Conservation (phyloP, 2,888 invertebrate species). For the Agapostemon virescens region DNA sequence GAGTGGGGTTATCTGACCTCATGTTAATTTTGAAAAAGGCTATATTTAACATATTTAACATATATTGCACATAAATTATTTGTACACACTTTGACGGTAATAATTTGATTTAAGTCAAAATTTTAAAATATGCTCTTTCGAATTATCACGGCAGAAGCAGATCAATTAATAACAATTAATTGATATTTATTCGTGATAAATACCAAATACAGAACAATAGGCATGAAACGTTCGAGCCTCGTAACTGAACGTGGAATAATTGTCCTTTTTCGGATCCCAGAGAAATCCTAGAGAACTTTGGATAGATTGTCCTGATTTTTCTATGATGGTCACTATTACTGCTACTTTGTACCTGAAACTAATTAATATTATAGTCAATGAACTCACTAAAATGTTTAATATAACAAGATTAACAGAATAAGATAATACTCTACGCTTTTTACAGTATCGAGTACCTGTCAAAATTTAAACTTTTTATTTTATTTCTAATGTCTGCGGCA, state of each 20-base stretch:
- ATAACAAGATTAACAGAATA: background rate
- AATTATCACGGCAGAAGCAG: background rate
- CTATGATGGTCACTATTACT: constrained; percentile 85
- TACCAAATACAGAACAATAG: constrained; percentile 85
- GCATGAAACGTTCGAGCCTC: constrained; percentile 86
- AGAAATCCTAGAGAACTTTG: constrained; percentile 84
- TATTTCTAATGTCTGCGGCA: constrained; percentile 83
- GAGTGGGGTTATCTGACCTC: background rate
- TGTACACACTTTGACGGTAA: background rate
- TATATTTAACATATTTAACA: too few species aligned
- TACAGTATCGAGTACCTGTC: constrained; percentile 82
- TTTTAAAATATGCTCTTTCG: background rate
- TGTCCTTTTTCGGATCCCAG: constrained; percentile 86
- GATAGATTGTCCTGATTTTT: constrained; percentile 86
- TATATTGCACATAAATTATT: too few species aligned
- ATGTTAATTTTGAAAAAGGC: background rate
- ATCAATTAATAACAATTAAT: too few species aligned
- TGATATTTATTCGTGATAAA: constrained; percentile 85
- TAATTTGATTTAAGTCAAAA: background rate
- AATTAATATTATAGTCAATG: background rate
- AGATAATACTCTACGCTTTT: background rate
- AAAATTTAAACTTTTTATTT: constrained; percentile 85
- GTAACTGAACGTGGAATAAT: constrained; percentile 83
- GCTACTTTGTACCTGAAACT: constrained; percentile 85
- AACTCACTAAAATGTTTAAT: background rate